phyloP scores from a whole-genome alignment of 2,113 vertebrate species.

The Sprattus sprattus region DNA sequence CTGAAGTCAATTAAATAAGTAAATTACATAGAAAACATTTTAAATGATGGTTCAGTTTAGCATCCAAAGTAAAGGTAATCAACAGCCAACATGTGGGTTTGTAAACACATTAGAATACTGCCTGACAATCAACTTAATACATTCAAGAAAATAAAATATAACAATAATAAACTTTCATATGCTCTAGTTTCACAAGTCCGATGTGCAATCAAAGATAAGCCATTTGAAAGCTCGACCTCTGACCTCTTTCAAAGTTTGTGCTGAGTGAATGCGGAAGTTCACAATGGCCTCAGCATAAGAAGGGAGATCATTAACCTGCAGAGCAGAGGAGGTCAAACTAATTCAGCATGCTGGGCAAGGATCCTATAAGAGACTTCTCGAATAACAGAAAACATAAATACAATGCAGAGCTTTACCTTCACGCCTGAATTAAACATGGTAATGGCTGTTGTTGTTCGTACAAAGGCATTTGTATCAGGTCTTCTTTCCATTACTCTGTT shows the following conservation, averaged over 20 bases:
- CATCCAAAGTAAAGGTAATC: background rate
- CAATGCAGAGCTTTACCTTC: conserved; percentile 75
- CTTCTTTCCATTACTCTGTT: conserved; percentile 79
- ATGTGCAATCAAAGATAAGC: background rate
- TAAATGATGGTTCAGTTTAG: background rate
- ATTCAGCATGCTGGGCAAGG: background rate
- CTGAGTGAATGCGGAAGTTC: conserved; percentile 88
- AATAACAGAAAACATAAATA: background rate
- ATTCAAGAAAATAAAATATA: too few species aligned
- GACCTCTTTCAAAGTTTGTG: conserved; percentile 84
- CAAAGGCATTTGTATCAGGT: conserved; percentile 74
- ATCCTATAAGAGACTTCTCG: background rate
- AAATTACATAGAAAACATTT: background rate
- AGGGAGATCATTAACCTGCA: conserved; percentile 84
- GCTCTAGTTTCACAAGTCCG: background rate
- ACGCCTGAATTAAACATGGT: conserved; percentile 89
- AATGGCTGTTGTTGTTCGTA: conserved; percentile 87
- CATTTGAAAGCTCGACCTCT: background rate
- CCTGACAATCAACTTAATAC: too few species aligned
- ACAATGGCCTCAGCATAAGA: conserved; percentile 77
- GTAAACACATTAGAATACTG: background rate
- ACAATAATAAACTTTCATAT: background rate
- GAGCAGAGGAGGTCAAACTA: background rate
- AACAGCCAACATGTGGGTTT: background rate
- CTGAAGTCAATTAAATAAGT: background rate